Evolutionary conservation across 2,888 invertebrate genomes (phyloP).

Genomic region (Drosophila diplacantha): DNA sequence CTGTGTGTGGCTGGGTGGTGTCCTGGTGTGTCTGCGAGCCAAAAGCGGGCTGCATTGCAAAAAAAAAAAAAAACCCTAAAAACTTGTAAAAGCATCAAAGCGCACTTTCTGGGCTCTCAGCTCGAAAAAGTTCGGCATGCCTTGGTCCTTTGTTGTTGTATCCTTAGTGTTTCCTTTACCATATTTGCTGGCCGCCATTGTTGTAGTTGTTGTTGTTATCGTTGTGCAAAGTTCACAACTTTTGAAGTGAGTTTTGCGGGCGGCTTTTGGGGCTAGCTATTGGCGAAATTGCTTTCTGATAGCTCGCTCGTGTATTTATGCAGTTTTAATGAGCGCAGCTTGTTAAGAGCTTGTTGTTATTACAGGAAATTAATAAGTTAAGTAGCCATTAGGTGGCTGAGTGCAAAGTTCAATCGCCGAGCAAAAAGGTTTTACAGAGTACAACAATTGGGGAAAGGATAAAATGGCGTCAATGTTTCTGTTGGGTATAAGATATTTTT

Average conservation of each 20-base stretch:
- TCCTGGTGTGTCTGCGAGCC: slow-evolving; percentile 17
- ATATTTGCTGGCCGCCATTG: slow-evolving; percentile 12
- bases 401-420: slow-evolving; percentile 52
- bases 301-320: slow-evolving; percentile 46
- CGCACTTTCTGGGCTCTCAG: slow-evolving; percentile 36
- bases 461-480: background rate
- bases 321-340: slow-evolving; percentile 62
- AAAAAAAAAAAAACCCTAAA: slow-evolving; percentile 40
- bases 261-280: slow-evolving; percentile 40
- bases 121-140: slow-evolving; percentile 34
- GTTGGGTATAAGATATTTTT: background rate
- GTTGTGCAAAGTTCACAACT: slow-evolving; percentile 44
- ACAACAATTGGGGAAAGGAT: background rate
- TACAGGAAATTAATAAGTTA: slow-evolving; percentile 67
- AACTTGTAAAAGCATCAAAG: slow-evolving; percentile 59
- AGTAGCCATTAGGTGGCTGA: slow-evolving; percentile 51
- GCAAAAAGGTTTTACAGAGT: too few relatives aligned
- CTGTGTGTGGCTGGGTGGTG: slow-evolving; percentile 9
- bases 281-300: slow-evolving; percentile 49
- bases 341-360: slow-evolving; percentile 52
- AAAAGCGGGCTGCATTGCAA: slow-evolving; percentile 27
- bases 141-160: slow-evolving; percentile 13
- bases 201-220: slow-evolving; percentile 15
- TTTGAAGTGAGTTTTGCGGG: slow-evolving; percentile 50
- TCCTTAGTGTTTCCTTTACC: slow-evolving; percentile 31